Evolutionary conservation across 2,113 vertebrate genomes (phyloP).

Genomic region (Dromiciops gliroides): DNA sequence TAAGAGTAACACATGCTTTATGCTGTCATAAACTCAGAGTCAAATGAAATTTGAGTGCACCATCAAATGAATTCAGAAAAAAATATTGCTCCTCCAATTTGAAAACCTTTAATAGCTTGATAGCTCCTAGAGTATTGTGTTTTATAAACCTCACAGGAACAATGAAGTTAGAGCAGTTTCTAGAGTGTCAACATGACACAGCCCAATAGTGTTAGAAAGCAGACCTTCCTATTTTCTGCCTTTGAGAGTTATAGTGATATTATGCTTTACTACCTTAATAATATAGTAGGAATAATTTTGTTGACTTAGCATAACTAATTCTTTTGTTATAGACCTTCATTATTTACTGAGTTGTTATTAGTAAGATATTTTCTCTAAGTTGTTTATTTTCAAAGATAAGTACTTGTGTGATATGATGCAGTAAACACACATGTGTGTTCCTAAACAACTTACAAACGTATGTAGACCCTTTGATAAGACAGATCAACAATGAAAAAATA

Average conservation of each 20-base stretch:
- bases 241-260: background rate
- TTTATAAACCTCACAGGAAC: background rate
- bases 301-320: background rate
- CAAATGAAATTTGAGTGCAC: constrained; percentile 3
- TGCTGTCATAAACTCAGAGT: constrained; percentile 30
- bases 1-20: background rate
- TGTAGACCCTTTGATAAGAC: background rate
- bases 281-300: background rate
- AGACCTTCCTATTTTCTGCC: background rate
- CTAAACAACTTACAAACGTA: background rate
- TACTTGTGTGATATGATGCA: background rate
- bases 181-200: background rate
- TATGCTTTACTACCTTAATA: background rate
- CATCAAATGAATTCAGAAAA: constrained; percentile 19
- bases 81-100: background rate
- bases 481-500: background rate
- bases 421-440: background rate
- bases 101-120: constrained; percentile 20
- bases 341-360: background rate
- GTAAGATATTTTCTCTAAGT: background rate
- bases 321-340: background rate
- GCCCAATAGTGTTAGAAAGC: background rate
- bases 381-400: background rate
- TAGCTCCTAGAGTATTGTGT: background rate
- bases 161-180: background rate